Conservation (phyloP, 2,888 invertebrate genomes). For the Salticus scenicus region DNA sequence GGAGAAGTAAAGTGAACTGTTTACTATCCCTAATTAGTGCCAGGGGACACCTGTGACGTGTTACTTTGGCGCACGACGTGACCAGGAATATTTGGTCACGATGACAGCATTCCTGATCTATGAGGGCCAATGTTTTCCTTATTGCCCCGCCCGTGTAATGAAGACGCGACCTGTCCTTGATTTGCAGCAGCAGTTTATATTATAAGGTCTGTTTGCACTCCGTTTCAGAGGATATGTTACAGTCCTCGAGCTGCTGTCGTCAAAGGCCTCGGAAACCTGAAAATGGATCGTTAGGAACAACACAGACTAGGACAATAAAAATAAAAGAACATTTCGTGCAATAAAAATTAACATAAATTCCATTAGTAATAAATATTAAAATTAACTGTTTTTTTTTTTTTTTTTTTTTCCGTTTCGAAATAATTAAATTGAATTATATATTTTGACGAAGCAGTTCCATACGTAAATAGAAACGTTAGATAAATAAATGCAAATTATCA, state of each 20-base stretch:
- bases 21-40: conserved; percentile 61
- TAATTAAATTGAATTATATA: no score
- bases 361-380: no score
- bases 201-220: neutral
- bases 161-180: conserved; percentile 59
- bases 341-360: no score
- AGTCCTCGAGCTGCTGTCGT: neutral
- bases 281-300: no score
- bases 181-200: conserved; percentile 17
- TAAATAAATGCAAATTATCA: no score
- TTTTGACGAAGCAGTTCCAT: no score
- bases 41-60: conserved; percentile 61
- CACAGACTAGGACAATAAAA: no score
- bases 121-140: conserved; percentile 53
- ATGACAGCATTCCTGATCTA: conserved; percentile 58
- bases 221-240: neutral
- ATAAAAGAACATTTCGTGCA: no score
- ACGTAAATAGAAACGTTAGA: no score
- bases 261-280: neutral
- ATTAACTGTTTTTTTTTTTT: no score
- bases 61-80: conserved; percentile 39
- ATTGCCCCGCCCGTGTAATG: conserved; percentile 39
- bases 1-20: conserved; percentile 13
- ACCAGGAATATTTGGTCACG: conserved; percentile 57
- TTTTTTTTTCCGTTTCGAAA: no score